Percentiles rank a stretch among this genome's conserved stretches.
These are phyloP conservation scores for Battus philenor DNA, from an alignment of 1,140 invertebrate species.

Conservation along the genomic window DNA sequence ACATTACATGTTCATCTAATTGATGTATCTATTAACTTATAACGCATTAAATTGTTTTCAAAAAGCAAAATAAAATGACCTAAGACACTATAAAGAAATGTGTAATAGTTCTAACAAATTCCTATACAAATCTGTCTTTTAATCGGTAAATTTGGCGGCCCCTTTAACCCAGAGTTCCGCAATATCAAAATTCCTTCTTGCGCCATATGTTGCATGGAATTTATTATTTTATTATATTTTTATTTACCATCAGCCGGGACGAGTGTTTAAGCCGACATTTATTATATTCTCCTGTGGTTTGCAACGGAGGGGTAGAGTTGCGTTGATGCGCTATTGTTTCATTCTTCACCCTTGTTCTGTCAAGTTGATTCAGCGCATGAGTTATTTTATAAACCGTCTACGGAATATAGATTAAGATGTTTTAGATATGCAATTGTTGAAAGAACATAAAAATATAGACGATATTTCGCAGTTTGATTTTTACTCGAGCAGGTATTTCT, in stretches of 20 bases:
- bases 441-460: background rate
- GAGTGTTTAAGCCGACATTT: slow-evolving; percentile 73
- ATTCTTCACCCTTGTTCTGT: slow-evolving; percentile 48
- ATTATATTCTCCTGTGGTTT: slow-evolving; percentile 71
- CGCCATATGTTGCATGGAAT: slow-evolving; percentile 66
- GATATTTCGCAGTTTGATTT: no score
- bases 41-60: no score
- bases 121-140: slow-evolving; percentile 16
- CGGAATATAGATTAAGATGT: background rate
- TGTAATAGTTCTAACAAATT: no score
- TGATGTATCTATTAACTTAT: no score
- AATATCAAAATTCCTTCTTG: slow-evolving; percentile 28
- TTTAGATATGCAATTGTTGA: background rate
- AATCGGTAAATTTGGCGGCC: slow-evolving; percentile 21
- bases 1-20: no score
- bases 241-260: slow-evolving; percentile 67
- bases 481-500: slow-evolving; percentile 2
- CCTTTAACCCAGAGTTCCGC: slow-evolving; percentile 22
- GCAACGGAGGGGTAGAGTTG: slow-evolving; percentile 37
- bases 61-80: no score
- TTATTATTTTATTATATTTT: slow-evolving; percentile 74
- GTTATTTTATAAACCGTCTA: slow-evolving; percentile 10
- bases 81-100: no score
- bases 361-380: slow-evolving; percentile 31
- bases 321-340: slow-evolving; percentile 64